phyloP scores from a whole-genome alignment of 2,113 vertebrate genomes.

The Centropus unirufus region DNA sequence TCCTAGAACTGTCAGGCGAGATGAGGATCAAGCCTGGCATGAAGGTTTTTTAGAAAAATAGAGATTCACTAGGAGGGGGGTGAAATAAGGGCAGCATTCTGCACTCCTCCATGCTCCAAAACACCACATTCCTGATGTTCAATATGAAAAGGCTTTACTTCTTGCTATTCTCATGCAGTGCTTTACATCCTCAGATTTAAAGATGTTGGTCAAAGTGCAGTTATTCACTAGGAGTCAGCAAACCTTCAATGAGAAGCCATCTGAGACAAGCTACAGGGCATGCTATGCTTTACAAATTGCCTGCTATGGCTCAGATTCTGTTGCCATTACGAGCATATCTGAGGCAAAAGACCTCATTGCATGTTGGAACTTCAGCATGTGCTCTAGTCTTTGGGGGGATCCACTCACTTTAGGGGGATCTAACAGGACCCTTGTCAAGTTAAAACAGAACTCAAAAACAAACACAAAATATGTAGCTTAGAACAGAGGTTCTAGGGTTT shows the following conservation, averaged over 20 bases:
- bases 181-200: not conserved
- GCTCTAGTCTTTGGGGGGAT: not conserved
- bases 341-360: not conserved
- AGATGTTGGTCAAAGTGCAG: not conserved
- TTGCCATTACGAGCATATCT: not conserved
- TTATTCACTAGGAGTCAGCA: not conserved
- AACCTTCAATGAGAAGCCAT: not conserved
- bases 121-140: not conserved
- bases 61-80: not conserved
- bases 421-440: not conserved
- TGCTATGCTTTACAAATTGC: not conserved
- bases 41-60: not conserved
- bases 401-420: not conserved
- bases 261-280: not conserved
- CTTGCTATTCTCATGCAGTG: accelerated
- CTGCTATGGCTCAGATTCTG: not conserved
- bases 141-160: not conserved
- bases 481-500: accelerated
- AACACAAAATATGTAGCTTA: not conserved
- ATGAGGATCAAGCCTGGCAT: not conserved
- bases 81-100: not conserved
- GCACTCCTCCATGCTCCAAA: not conserved
- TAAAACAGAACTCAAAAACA: not conserved
- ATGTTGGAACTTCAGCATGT: not conserved
- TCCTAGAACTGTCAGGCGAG: constrained; percentile 18